phyloP scores from a whole-genome alignment of 2,113 vertebrate species.

The Sardina pilchardus region DNA sequence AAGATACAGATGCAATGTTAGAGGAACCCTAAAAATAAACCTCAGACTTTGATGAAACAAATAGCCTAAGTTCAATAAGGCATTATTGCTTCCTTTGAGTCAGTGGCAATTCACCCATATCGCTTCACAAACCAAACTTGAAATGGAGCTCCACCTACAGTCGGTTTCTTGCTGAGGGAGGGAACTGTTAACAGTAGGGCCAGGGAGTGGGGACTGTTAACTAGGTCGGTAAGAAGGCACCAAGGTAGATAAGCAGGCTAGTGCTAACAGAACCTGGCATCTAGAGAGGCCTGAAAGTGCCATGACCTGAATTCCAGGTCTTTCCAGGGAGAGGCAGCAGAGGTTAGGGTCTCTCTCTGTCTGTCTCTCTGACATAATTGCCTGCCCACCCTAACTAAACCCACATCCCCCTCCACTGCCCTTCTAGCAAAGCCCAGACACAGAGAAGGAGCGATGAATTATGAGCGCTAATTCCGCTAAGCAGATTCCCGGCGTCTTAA shows the following conservation, averaged over 20 bases:
- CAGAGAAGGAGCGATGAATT: neutral
- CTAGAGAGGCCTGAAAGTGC: neutral
- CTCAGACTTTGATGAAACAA: neutral
- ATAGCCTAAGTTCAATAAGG: neutral
- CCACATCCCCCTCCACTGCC: neutral
- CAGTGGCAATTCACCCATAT: neutral
- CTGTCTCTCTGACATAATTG: neutral
- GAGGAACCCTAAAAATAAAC: neutral
- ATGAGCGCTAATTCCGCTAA: neutral
- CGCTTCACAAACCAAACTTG: neutral
- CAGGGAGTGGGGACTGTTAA: neutral
- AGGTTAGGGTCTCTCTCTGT: neutral
- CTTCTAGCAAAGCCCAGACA: neutral
- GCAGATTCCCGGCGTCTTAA: slow-evolving; percentile 9
- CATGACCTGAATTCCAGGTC: neutral
- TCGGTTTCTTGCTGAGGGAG: neutral
- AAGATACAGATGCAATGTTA: neutral
- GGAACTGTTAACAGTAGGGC: neutral
- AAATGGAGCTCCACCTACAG: neutral
- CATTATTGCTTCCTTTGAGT: neutral
- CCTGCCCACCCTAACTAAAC: neutral
- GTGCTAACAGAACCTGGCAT: neutral
- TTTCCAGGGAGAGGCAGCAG: neutral
- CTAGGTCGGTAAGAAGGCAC: neutral
- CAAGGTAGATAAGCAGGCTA: neutral